Percentiles rank a stretch among this genome's conserved stretches.
phyloP scores from a whole-genome alignment of 1,140 invertebrate species.

The Heliothis virescens region DNA sequence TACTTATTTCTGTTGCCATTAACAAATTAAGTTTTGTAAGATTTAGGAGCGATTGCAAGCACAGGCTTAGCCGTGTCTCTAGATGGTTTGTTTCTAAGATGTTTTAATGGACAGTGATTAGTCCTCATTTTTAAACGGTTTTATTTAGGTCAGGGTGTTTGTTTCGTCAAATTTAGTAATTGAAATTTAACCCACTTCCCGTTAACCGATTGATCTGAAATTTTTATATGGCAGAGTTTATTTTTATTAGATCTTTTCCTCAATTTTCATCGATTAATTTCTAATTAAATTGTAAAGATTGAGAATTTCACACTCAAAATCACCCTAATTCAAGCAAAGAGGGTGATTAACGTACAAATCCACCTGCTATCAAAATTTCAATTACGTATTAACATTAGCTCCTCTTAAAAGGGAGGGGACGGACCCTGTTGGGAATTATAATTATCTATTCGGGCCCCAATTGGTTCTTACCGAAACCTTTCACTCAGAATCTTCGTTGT shows the following conservation, averaged over 20 bases:
- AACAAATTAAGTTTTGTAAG: too few species aligned
- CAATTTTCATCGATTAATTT: not conserved
- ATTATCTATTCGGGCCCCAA: conserved; percentile 61
- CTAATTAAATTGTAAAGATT: not conserved
- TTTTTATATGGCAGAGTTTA: too few species aligned
- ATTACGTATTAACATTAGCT: conserved; percentile 63
- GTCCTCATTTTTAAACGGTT: too few species aligned
- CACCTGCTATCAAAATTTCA: conserved; percentile 59
- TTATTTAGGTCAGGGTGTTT: too few species aligned
- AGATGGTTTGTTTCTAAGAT: too few species aligned
- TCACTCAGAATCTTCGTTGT: conserved; percentile 52
- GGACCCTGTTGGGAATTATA: conserved; percentile 55
- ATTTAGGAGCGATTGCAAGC: too few species aligned
- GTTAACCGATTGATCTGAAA: too few species aligned
- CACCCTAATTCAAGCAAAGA: conserved; percentile 28
- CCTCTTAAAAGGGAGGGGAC: conserved; percentile 47
- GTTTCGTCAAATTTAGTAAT: too few species aligned
- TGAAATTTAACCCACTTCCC: too few species aligned
- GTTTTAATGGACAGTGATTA: too few species aligned
- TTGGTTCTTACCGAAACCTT: conserved; percentile 55
- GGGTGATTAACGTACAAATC: conserved; percentile 59
- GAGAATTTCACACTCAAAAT: conserved; percentile 3
- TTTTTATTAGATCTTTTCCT: not conserved
- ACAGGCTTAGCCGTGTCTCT: too few species aligned
- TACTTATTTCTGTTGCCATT: too few species aligned